These are phyloP conservation scores for Platycercus adscitus DNA, from an alignment of 2,113 vertebrate genomes.

Conservation along the genomic window DNA sequence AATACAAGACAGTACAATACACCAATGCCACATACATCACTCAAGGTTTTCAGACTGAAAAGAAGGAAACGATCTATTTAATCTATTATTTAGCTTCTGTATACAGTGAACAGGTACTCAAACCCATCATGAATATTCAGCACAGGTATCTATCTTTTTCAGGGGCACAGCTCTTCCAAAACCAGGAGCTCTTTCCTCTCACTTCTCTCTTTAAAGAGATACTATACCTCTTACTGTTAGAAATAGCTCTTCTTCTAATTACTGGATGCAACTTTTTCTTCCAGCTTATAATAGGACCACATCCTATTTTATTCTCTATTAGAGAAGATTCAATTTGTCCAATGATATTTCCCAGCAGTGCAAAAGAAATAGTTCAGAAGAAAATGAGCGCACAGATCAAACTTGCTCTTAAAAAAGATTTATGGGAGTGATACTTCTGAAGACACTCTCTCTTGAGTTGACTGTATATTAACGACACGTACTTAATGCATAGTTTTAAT, in stretches of 20 bases:
- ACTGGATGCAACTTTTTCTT: neutral
- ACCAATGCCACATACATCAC: neutral
- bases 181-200: neutral
- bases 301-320: neutral
- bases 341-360: neutral
- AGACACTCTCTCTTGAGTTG: neutral
- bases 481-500: neutral
- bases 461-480: neutral
- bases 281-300: neutral
- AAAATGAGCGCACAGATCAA: neutral
- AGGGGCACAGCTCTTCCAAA: neutral
- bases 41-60: conserved; percentile 4
- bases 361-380: neutral
- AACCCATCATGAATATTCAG: neutral
- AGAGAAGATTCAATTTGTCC: neutral
- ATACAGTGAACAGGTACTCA: neutral
- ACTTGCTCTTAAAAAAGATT: neutral
- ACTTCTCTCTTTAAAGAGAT: neutral
- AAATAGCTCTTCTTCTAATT: neutral
- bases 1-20: neutral
- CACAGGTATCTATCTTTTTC: neutral
- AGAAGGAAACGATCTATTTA: neutral
- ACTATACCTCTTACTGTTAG: neutral
- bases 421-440: neutral
- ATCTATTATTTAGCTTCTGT: conserved; percentile 25